These are phyloP conservation scores for Globodera rostochiensis DNA, from an alignment of 1,140 invertebrate species.

Conservation along the genomic window DNA sequence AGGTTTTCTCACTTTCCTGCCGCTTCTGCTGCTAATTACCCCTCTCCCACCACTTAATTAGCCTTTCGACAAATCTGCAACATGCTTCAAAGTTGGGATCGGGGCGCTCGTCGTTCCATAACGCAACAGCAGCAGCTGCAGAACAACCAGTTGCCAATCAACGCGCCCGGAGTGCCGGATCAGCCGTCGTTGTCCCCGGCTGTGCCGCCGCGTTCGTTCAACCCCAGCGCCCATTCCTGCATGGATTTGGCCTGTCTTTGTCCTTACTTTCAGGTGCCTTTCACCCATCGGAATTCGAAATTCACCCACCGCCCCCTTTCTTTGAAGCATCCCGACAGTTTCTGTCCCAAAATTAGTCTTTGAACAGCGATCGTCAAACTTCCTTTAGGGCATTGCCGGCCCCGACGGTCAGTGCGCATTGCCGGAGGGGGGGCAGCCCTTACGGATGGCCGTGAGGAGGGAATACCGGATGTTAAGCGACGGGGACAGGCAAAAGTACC, in stretches of 20 bases:
- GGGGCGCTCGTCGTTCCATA: constrained; percentile 42
- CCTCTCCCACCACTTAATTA: neutral
- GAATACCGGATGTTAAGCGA: constrained; percentile 67
- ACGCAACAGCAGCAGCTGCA: constrained; percentile 36
- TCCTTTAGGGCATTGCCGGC: constrained; percentile 48
- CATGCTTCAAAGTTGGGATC: constrained; percentile 45
- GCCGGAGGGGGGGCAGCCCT: constrained; percentile 49
- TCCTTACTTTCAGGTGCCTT: constrained; percentile 29
- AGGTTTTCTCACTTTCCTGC: constrained; percentile 2
- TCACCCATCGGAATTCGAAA: constrained; percentile 43
- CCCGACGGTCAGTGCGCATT: constrained; percentile 55
- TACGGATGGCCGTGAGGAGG: constrained; percentile 59
- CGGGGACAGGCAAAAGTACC: constrained; percentile 62
- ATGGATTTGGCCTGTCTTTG: constrained; percentile 39
- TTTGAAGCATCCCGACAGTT: constrained; percentile 49
- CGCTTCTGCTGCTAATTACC: neutral
- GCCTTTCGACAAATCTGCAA: constrained; percentile 45
- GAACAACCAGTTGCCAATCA: constrained; percentile 39
- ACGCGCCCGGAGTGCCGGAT: constrained; percentile 57
- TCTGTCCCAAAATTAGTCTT: constrained; percentile 15
- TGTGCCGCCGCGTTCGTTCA: constrained; percentile 29
- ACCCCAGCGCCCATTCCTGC: constrained; percentile 28
- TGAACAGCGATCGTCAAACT: neutral
- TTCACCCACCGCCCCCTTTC: constrained; percentile 53
- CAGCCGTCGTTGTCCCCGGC: constrained; percentile 44